Evolutionary conservation across 2,888 invertebrate genomes (phyloP).

Genomic region (Micropterix aruncella): DNA sequence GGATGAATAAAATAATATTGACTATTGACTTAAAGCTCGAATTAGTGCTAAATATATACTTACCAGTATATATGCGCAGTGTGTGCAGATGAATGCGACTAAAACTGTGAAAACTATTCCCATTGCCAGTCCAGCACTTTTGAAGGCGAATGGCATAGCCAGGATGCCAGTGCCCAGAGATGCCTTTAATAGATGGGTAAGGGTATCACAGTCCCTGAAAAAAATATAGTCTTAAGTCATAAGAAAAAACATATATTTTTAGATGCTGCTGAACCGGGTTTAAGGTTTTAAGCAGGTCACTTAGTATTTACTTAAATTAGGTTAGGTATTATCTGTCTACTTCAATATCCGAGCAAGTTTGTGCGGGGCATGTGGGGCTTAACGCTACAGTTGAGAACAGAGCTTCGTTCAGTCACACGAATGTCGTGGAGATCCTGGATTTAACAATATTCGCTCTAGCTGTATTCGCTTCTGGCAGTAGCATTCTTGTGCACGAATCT

Average conservation of each 20-base stretch:
- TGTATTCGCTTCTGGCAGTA: too few relatives aligned
- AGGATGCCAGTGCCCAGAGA: conserved; percentile 94
- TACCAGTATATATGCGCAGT: conserved; percentile 87
- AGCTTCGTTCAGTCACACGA: not conserved
- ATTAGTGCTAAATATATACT: too few relatives aligned
- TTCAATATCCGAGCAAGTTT: not conserved
- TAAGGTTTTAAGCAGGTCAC: too few relatives aligned
- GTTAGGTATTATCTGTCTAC: not conserved
- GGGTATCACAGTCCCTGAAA: conserved; percentile 75
- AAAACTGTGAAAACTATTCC: conserved; percentile 75
- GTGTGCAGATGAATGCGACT: conserved; percentile 82
- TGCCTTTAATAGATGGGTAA: conserved; percentile 90
- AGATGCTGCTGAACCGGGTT: not conserved
- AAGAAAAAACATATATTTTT: not conserved
- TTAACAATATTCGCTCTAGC: too few relatives aligned
- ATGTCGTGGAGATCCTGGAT: too few relatives aligned
- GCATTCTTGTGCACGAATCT: too few relatives aligned
- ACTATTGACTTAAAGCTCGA: too few relatives aligned
- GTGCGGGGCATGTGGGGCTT: not conserved
- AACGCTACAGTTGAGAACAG: not conserved
- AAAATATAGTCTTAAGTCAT: not conserved
- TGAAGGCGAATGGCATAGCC: conserved; percentile 87
- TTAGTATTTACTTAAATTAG: too few relatives aligned
- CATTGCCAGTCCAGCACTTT: conserved; percentile 69
- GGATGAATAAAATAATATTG: too few relatives aligned